These are phyloP conservation scores for Sitodiplosis mosellana DNA, from an alignment of 1,140 invertebrate genomes.

Conservation along the genomic window DNA sequence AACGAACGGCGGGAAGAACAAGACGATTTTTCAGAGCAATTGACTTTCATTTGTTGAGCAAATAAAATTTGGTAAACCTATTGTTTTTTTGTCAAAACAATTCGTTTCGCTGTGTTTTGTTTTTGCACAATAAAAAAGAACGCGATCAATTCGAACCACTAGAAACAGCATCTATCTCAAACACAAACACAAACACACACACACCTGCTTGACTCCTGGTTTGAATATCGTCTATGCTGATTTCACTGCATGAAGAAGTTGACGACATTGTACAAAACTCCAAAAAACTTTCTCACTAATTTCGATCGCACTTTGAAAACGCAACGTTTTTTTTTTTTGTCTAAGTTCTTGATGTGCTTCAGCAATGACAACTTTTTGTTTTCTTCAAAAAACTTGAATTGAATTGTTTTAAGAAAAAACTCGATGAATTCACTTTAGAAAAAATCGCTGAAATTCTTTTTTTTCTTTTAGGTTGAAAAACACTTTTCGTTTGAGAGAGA, in stretches of 20 bases:
- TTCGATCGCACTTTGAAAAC: background rate
- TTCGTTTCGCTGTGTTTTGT: background rate
- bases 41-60: background rate
- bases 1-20: too few relatives aligned
- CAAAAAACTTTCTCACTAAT: background rate
- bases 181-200: background rate
- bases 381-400: background rate
- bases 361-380: background rate
- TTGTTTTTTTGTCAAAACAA: background rate
- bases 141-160: background rate
- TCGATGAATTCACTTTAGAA: slow-evolving; percentile 1
- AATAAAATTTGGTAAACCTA: background rate
- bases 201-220: background rate
- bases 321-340: background rate
- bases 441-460: background rate
- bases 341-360: background rate
- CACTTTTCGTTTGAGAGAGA: background rate
- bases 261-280: slow-evolving; percentile 2
- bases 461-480: background rate
- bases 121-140: background rate
- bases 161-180: background rate
- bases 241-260: slow-evolving; percentile 4
- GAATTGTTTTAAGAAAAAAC: background rate
- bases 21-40: background rate
- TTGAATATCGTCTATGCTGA: slow-evolving; percentile 4